Conservation (phyloP, 2,113 vertebrate species). For the Albula goreensis region DNA sequence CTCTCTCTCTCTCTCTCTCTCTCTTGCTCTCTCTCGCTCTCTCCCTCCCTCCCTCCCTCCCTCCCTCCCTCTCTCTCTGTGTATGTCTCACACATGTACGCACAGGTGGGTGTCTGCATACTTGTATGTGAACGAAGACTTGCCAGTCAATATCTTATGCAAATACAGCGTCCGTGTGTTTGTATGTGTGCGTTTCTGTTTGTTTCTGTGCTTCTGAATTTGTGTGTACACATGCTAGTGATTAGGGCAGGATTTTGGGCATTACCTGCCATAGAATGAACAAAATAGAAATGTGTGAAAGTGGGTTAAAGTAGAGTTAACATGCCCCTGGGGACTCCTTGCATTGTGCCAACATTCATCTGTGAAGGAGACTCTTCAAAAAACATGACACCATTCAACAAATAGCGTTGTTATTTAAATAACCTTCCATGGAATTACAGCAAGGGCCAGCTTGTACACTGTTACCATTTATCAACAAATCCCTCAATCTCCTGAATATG, state of each 20-base stretch:
- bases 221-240: background rate
- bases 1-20: too few relatives aligned
- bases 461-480: background rate
- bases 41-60: too few relatives aligned
- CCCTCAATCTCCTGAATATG: background rate
- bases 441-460: background rate
- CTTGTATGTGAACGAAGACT: background rate
- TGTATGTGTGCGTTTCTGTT: background rate
- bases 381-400: too few relatives aligned
- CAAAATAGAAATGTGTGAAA: background rate
- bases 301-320: background rate
- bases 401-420: too few relatives aligned
- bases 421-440: too few relatives aligned
- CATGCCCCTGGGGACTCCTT: background rate
- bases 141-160: background rate
- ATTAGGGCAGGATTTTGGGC: background rate
- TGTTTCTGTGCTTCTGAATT: constrained; percentile 19
- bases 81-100: constrained; percentile 14
- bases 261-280: background rate
- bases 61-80: background rate
- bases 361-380: background rate
- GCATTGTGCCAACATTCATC: background rate
- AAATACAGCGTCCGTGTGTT: background rate
- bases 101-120: constrained; percentile 8
- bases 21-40: too few relatives aligned